Percentiles rank a stretch among this genome's conserved stretches.
These are phyloP conservation scores for Rhynchonycteris naso DNA, from an alignment of 2,797 vertebrate genomes.

Conservation along the genomic window DNA sequence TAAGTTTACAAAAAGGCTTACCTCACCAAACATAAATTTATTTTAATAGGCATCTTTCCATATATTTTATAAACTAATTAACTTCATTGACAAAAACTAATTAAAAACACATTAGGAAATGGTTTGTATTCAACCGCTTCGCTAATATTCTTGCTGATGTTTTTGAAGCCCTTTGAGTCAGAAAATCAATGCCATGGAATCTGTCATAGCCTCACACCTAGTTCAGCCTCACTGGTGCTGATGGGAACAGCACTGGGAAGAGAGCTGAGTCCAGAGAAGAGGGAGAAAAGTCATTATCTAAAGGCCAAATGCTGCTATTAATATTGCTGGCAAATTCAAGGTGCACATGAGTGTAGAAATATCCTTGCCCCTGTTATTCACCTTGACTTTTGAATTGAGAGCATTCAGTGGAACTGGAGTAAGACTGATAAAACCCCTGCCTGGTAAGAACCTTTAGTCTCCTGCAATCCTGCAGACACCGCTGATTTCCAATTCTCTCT, in stretches of 20 bases:
- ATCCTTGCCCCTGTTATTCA: background rate
- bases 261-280: background rate
- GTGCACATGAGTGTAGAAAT: background rate
- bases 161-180: conserved; percentile 55
- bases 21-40: conserved; percentile 12
- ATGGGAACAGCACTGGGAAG: background rate
- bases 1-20: conserved; percentile 66
- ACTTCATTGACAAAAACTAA: conserved; percentile 36
- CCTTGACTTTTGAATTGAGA: conserved; percentile 50
- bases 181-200: conserved; percentile 58
- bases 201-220: background rate
- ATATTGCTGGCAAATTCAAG: conserved; percentile 18
- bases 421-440: background rate
- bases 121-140: conserved; percentile 55
- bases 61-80: conserved; percentile 59
- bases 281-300: background rate
- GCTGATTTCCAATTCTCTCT: background rate
- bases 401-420: background rate
- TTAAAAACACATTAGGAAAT: conserved; percentile 58
- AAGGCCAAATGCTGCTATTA: conserved; percentile 56
- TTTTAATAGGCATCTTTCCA: conserved; percentile 48
- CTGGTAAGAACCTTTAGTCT: background rate
- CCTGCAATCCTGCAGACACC: background rate
- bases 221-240: background rate
- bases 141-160: conserved; percentile 38